phyloP scores from a whole-genome alignment of 2,797 vertebrate genomes.

The Pangasius sanitwongsei region DNA sequence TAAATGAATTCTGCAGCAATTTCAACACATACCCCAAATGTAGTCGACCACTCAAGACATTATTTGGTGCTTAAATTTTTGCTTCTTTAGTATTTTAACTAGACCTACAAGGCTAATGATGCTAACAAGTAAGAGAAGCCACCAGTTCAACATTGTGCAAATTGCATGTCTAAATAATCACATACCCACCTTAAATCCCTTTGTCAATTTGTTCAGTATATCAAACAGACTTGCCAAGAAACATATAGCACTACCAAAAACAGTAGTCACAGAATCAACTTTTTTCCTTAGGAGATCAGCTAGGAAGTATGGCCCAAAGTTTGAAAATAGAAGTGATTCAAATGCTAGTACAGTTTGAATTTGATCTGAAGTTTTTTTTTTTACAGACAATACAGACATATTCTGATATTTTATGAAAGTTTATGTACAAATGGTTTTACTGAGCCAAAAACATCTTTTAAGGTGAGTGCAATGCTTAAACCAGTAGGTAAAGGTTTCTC shows the following conservation, averaged over 20 bases:
- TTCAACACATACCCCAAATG: background rate
- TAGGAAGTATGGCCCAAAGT: background rate
- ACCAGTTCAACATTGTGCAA: background rate
- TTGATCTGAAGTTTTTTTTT: background rate
- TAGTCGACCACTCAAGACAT: background rate
- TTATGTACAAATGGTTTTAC: background rate
- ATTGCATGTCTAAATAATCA: background rate
- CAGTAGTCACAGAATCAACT: background rate
- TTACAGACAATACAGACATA: background rate
- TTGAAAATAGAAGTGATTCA: background rate
- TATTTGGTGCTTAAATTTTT: background rate
- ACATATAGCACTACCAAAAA: background rate
- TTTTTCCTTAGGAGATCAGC: background rate
- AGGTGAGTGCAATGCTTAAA: background rate
- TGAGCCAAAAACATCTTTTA: background rate
- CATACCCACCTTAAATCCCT: background rate
- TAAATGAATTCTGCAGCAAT: background rate
- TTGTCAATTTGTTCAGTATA: background rate
- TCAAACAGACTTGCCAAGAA: background rate
- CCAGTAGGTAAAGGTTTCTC: background rate
- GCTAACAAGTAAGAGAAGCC: background rate
- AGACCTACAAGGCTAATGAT: background rate
- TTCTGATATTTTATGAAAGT: background rate
- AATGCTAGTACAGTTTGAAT: background rate
- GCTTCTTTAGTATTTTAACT: background rate